Base-by-base conservation (phyloP, 2,797 vertebrate genomes). In the Lycodopsis pacificus region DNA sequence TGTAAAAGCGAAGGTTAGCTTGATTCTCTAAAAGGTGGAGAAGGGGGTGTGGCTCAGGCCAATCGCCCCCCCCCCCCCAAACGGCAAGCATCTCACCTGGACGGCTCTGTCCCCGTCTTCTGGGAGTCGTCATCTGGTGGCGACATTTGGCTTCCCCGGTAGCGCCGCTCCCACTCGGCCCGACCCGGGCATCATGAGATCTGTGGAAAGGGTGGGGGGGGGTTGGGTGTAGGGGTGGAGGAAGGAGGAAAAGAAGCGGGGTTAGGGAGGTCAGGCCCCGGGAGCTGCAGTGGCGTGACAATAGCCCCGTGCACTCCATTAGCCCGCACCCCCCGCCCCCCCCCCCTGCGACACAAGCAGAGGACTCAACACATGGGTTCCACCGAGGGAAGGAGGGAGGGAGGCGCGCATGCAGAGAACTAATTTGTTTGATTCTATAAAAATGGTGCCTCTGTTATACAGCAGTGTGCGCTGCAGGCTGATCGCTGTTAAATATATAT, bases 11-110 rank as follows among this genome's bases (percentile, higher is more conserved):
- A 62, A 80, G 56, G 54, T 86, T 80, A 78, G 63, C 66, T 77
- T 15, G 42, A 71, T 56, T 75, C 48, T 36, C 27, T 71, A 57
- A 34, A 32, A 19, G 54, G n/a, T 61, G 27, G 42, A 17, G 7
- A n/a, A 22, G 64, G 57, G 62, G 42, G 80, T 1, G 74, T 34
- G 63, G 53, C 38, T 71, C 38, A 72, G 58, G 68, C 44, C 44
- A 30, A 64, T 46, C 53, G 79, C 46, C 13, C 27, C 25, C 53
- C 51, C 51, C 15, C 5, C 2, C 44, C 15, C 7, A 34, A 4
- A 72, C 65, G 81, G 81, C 76, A 53, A 68, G 84, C 83, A 68
- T 84, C 95, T 92, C 93, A 95, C 94, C 95, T 95, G 90, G 81
- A 65, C 71, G 65, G 38, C 20, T 8, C 17, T 15, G 20, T 65